A percentile compares a stretch with the other conserved stretches of the same genome.
Evolutionary conservation across 2,113 vertebrate species (phyloP).

Genomic region (Channa argus): DNA sequence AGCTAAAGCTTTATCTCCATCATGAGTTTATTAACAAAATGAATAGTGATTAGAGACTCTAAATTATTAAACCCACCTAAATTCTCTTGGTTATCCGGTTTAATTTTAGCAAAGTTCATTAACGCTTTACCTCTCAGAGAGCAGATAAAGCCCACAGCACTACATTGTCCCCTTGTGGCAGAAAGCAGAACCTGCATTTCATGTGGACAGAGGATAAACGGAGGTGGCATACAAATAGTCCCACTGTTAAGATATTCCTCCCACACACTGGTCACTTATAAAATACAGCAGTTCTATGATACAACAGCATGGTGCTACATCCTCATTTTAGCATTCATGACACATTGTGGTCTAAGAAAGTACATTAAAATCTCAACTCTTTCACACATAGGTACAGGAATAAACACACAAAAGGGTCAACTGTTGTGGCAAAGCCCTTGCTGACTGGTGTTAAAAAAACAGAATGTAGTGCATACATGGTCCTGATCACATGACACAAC

Average conservation of each 20-base stretch:
- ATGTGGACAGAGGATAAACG: neutral
- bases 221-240: too few relatives aligned
- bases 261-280: too few relatives aligned
- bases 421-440: neutral
- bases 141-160: constrained; percentile 20
- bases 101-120: neutral
- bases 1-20: too few relatives aligned
- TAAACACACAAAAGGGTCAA: neutral
- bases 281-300: too few relatives aligned
- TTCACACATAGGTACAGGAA: neutral
- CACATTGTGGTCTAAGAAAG: too few relatives aligned
- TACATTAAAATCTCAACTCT: neutral
- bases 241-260: too few relatives aligned
- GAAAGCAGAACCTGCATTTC: constrained; percentile 23
- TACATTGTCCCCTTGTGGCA: constrained; percentile 67
- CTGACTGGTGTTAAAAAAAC: neutral
- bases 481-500: neutral
- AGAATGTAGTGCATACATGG: neutral
- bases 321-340: too few relatives aligned
- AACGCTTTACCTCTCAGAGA: neutral
- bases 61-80: neutral
- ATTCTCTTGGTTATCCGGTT: neutral
- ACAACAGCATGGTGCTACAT: too few relatives aligned
- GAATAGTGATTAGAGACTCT: neutral
- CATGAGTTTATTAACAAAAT: neutral